A percentile compares a stretch with the other conserved stretches of the same genome.
Evolutionary conservation across 1,140 invertebrate genomes (phyloP).

Genomic region (Drosophila rufa): DNA sequence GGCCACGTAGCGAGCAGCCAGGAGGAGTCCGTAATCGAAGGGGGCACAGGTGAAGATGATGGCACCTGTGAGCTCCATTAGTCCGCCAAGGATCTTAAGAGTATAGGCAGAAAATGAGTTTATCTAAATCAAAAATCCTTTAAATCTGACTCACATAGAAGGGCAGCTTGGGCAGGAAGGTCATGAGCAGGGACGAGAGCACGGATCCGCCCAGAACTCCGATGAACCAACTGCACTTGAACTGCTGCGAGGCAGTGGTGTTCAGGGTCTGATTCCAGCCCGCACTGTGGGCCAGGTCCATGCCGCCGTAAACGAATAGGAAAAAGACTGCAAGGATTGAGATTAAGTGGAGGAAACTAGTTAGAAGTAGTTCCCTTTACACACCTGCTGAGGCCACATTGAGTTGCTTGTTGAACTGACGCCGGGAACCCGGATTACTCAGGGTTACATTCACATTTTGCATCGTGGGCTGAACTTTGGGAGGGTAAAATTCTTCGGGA

Average conservation of each 20-base stretch:
- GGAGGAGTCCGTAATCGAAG: constrained; percentile 45
- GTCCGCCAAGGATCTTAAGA: constrained; percentile 29
- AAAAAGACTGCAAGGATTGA: constrained; percentile 12
- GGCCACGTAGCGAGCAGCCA: constrained; percentile 67
- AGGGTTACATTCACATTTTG: neutral
- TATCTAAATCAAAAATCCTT: rapidly evolving
- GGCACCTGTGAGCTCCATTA: constrained; percentile 49
- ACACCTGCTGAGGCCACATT: constrained; percentile 24
- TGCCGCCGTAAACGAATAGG: constrained; percentile 64
- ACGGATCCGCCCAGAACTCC: constrained; percentile 62
- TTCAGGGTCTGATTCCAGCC: constrained; percentile 63
- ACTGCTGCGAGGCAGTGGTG: constrained; percentile 31
- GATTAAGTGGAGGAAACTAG: neutral
- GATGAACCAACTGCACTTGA: constrained; percentile 69
- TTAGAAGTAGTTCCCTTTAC: neutral
- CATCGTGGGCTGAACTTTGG: neutral
- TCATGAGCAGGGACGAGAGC: constrained; percentile 33
- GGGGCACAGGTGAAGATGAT: constrained; percentile 64
- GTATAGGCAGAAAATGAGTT: neutral
- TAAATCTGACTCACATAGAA: constrained; percentile 55
- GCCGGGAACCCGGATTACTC: neutral
- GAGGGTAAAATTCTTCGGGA: neutral
- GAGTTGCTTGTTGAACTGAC: constrained; percentile 28
- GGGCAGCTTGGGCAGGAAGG: constrained; percentile 44
- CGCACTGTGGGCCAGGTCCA: constrained; percentile 65